Evolutionary conservation across 2,888 invertebrate species (phyloP), one percentile per base, ranked within the genome.

Genomic region (Gnatocerus cornutus): DNA sequence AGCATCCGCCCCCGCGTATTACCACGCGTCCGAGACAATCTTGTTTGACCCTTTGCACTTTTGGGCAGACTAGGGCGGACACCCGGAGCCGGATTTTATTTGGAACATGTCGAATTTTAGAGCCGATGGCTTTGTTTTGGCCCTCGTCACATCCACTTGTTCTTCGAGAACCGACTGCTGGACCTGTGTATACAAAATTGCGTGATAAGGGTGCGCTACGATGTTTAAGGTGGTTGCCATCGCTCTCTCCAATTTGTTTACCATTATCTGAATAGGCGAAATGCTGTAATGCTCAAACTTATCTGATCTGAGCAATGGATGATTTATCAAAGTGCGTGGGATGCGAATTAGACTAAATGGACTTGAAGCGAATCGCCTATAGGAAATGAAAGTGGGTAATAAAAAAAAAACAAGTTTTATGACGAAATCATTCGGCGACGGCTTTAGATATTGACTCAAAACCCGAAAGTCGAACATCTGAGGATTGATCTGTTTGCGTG

Each of bases 1-100:
- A 70, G 59, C 55, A 72, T 69, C 65, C 63, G 30, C 62, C 43
- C 53, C 71, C 56, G 69, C 66, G 65, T 71, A 71, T 71, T 71
- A 71, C 63, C 67, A 58, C 27, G 59, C 27, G 53, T 41, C 56
- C 10, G 56, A 56, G 39, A 43, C 56, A 56, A 48, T 48, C 61
- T 46, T 16, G 37, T 61, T 37, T 12, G 61, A 61, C 61, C 61
- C 61, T 46, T 7, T 13, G 9, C 48, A 48, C 37, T 61, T 61
- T 61, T 48, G 30, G 14, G 10, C 5, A 7, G 10, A 48, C 29
- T 48, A 33, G 33, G 37, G 37, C 56, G 56, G 43, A 56, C 43
- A 12, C 10, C 29, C 29, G 2, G 10, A 9, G 16, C 16, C 43
- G n/a, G 27, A 43, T 56, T 56, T 43, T 43, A 43, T 56, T 56